A percentile compares a stretch with the other conserved stretches of the same genome.
Conservation (phyloP, 2,113 vertebrate species). For the Prietella phreatophila region DNA sequence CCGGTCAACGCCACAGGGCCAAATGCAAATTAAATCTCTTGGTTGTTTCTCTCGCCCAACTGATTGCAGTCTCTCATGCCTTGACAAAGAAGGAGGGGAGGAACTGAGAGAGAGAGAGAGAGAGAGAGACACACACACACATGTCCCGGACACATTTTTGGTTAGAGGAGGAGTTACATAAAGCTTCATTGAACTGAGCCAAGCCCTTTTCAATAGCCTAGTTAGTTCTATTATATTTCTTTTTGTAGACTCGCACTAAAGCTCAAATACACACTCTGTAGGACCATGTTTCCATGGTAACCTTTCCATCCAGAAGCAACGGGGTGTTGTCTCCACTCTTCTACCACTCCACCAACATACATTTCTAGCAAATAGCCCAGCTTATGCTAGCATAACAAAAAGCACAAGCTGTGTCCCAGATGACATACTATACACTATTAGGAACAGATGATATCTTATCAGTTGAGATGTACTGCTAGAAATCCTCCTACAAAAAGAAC, state of each 20-base stretch:
- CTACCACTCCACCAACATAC: not conserved
- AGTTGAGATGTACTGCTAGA: too few relatives aligned
- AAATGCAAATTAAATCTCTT: conserved; percentile 29
- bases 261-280: conserved; percentile 5
- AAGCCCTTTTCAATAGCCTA: conserved; percentile 36
- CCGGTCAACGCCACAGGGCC: conserved; percentile 2
- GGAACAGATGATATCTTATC: too few relatives aligned
- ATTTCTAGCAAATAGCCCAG: not conserved
- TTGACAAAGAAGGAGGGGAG: not conserved
- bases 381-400: conserved; percentile 13
- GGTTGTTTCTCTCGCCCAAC: conserved; percentile 5
- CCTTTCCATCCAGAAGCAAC: conserved; percentile 1
- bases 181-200: conserved; percentile 24
- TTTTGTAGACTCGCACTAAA: conserved; percentile 7
- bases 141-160: conserved; percentile 3
- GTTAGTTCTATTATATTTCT: conserved; percentile 29
- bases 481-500: too few relatives aligned
- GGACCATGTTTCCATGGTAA: conserved; percentile 43
- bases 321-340: conserved; percentile 2
- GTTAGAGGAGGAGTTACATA: conserved; percentile 9
- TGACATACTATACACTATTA: too few relatives aligned
- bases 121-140: too few relatives aligned
- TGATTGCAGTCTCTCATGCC: not conserved
- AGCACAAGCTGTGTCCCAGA: not conserved
- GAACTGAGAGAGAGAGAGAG: not conserved